These are phyloP conservation scores for Parus major DNA, from an alignment of 2,113 vertebrate genomes.

Conservation along the genomic window DNA sequence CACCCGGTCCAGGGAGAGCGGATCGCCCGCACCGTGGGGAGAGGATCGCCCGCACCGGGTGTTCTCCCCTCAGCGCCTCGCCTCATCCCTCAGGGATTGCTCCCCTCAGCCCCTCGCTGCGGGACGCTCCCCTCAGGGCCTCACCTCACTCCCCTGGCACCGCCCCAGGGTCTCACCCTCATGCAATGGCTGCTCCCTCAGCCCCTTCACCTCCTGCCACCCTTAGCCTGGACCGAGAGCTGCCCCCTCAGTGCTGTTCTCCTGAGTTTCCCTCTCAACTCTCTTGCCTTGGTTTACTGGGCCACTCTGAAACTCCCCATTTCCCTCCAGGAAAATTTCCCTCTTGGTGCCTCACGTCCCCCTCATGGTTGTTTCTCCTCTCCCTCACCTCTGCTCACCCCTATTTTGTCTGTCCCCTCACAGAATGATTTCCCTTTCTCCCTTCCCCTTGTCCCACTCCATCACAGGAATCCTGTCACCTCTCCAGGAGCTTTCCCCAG, in stretches of 20 bases:
- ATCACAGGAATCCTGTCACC: not conserved
- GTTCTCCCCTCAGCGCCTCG: not conserved
- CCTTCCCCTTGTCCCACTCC: accelerated
- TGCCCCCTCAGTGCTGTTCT: not conserved
- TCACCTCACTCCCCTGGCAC: not conserved
- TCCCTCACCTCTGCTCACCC: not conserved
- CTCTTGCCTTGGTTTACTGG: not conserved
- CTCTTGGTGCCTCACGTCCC: accelerated
- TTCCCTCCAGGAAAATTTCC: not conserved
- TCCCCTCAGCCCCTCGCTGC: not conserved
- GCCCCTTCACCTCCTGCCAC: not conserved
- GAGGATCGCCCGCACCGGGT: not conserved
- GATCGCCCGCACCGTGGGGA: not conserved
- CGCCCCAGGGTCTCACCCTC: not conserved
- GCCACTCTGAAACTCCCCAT: not conserved
- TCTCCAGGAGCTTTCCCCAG: not conserved
- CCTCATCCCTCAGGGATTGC: not conserved
- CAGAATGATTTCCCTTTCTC: not conserved
- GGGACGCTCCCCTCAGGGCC: not conserved
- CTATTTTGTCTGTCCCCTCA: not conserved
- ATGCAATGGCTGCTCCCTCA: not conserved
- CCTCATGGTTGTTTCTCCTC: not conserved
- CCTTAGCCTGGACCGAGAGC: not conserved
- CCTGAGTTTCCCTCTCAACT: not conserved
- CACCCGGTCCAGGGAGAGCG: not conserved